A percentile compares a stretch with the other conserved stretches of the same genome.
Evolutionary conservation across 2,888 invertebrate genomes (phyloP).

Genomic region (Proisotoma minuta): DNA sequence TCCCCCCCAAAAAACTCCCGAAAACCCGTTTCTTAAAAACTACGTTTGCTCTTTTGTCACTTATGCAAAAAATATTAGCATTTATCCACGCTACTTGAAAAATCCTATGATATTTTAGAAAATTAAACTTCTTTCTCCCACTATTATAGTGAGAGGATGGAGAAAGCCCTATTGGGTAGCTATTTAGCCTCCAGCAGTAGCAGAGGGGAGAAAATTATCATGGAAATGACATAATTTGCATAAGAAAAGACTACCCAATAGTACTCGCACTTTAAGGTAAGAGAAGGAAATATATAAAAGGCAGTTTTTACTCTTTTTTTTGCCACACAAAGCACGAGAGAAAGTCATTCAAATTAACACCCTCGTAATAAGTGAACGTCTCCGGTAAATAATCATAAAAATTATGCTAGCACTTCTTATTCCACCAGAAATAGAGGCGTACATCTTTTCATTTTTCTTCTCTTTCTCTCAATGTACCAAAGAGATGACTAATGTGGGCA

Average conservation of each 20-base stretch:
- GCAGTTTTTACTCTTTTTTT: not conserved
- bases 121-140: too few relatives aligned
- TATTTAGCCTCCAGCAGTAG: too few relatives aligned
- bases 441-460: not conserved
- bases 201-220: conserved; percentile 23
- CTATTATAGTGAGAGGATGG: too few relatives aligned
- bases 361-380: not conserved
- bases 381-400: conserved; percentile 14
- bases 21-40: too few relatives aligned
- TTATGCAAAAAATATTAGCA: too few relatives aligned
- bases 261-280: not conserved
- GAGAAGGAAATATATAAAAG: conserved; percentile 7
- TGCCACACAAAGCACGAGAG: not conserved
- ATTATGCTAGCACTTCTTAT: not conserved
- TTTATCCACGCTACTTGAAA: too few relatives aligned
- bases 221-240: conserved; percentile 29
- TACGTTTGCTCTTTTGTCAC: too few relatives aligned
- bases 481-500: too few relatives aligned
- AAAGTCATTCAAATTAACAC: conserved; percentile 12
- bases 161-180: too few relatives aligned
- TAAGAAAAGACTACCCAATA: conserved; percentile 9
- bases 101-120: too few relatives aligned
- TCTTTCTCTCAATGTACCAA: too few relatives aligned
- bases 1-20: too few relatives aligned
- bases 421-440: not conserved